Evolutionary conservation across 2,113 vertebrate species (phyloP).

Genomic region (Catagonus wagneri): DNA sequence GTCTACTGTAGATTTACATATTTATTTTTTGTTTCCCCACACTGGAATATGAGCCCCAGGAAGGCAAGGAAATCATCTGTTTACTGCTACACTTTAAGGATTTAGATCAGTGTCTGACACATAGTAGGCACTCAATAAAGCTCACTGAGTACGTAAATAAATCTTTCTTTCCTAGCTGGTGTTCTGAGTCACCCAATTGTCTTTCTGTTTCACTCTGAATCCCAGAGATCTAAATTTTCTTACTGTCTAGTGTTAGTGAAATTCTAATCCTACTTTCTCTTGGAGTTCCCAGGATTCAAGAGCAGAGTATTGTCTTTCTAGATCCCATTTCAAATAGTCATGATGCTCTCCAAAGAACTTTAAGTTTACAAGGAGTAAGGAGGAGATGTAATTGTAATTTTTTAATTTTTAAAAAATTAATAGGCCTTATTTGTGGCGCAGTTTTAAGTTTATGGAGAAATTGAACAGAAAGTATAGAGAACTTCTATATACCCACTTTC

Average conservation of each 20-base stretch:
- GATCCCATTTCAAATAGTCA: neutral
- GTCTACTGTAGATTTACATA: neutral
- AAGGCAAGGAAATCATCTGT: neutral
- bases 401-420: too few relatives aligned
- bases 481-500: neutral
- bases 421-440: neutral
- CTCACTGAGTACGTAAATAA: neutral
- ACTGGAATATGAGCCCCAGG: neutral
- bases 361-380: neutral
- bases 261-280: neutral
- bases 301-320: neutral
- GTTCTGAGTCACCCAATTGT: neutral
- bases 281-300: neutral
- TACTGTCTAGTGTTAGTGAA: neutral
- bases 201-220: neutral
- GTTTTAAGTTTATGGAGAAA: neutral
- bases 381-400: neutral
- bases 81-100: neutral
- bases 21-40: neutral
- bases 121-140: neutral
- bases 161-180: neutral
- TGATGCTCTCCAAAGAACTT: neutral
- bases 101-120: neutral
- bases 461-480: neutral
- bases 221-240: neutral